Evolutionary conservation across 2,113 vertebrate species (phyloP), one percentile per base, ranked within the genome.

Genomic region (Xyrauchen texanus): DNA sequence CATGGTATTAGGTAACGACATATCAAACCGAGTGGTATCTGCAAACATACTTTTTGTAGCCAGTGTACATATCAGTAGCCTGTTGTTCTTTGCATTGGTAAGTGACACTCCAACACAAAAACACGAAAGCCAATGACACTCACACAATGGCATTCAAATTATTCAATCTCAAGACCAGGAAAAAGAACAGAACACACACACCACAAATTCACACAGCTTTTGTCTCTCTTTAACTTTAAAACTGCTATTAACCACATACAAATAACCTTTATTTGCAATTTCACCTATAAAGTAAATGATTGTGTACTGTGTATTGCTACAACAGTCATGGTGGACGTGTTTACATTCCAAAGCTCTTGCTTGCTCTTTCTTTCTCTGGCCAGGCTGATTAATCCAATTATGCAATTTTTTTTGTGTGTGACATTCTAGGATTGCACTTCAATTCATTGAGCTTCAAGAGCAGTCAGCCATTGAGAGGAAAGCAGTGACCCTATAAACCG

Each of bases 401-500:
- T 45, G 68, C 64, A 60, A 16, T 61, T 64, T 69, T 51, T 72
- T 80, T 82, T 72, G 64, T 83, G 45, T 1, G 10, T 66, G 73
- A 82, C 78, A 86, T 82, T 81, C 74, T 80, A 3, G 78, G 83
- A 78, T 87, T 81, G 76, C 77, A 68, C 82, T 82, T 68, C 55
- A 83, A 87, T 87, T 87, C 74, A 89, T 87, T 87, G 88, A 78
- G 81, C 82, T 78, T 80, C 70, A 82, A 73, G 53, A 63, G 63
- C 4, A 82, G 46, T 5, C 52, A 74, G 53, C 65, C 62, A 58
- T 13, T 65, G 69, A 71, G 58, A 82, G 63, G 79, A 79, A 82
- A 81, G 5, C 77, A 61, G 55, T 53, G 55, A 85, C 87, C 84
- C 84, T 70, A 69, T 85, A 88, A 88, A 75, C 81, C 82, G 83